Evolutionary conservation across 2,888 invertebrate genomes (phyloP).

Genomic region (Adelognathus sp.): DNA sequence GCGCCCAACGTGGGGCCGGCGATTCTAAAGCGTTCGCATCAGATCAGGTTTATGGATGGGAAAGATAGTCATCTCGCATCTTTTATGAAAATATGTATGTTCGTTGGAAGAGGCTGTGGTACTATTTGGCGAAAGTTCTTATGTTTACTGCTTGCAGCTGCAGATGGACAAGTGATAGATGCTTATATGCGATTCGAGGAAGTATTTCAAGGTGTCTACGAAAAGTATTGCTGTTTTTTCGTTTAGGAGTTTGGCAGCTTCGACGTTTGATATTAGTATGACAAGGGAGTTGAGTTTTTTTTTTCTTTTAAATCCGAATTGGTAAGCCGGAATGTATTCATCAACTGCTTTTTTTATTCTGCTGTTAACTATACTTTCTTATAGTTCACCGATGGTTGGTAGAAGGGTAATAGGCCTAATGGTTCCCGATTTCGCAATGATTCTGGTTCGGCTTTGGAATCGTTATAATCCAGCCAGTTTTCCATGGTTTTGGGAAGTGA

Average conservation of each 20-base stretch:
- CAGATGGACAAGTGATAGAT: too few species aligned
- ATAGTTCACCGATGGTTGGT: slow-evolving; percentile 3
- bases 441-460: slow-evolving; percentile 1
- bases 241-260: too few species aligned
- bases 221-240: slow-evolving; percentile 51
- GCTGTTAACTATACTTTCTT: slow-evolving; percentile 20
- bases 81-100: too few species aligned
- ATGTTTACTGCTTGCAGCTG: too few species aligned
- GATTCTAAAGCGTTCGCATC: too few species aligned
- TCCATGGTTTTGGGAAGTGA: neutral
- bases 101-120: too few species aligned
- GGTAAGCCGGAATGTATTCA: neutral
- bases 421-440: slow-evolving; percentile 8
- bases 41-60: too few species aligned
- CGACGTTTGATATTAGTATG: slow-evolving; percentile 20
- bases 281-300: slow-evolving; percentile 12
- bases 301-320: slow-evolving; percentile 4
- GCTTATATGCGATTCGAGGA: too few species aligned
- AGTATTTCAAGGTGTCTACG: too few species aligned
- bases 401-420: slow-evolving; percentile 11
- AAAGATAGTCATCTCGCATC: too few species aligned
- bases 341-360: neutral
- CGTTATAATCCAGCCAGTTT: neutral
- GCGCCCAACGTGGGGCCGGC: too few species aligned
- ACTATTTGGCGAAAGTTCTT: too few species aligned